These are phyloP conservation scores for Calyptomena viridis DNA, from an alignment of 2,113 vertebrate species.

Conservation along the genomic window DNA sequence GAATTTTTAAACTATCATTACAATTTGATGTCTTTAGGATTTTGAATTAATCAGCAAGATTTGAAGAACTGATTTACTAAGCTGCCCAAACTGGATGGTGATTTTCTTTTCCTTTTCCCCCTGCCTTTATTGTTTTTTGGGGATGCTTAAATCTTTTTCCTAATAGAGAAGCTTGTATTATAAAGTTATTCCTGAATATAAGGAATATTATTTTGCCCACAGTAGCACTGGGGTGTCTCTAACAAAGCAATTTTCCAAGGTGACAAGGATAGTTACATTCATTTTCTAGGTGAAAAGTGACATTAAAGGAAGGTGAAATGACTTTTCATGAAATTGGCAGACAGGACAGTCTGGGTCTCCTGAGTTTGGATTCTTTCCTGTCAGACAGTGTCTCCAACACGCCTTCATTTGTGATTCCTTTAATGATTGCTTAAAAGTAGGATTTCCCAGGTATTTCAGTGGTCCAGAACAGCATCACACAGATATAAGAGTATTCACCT, in stretches of 20 bases:
- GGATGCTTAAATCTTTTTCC: background rate
- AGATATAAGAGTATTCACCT: background rate
- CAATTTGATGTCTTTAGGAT: background rate
- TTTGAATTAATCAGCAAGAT: background rate
- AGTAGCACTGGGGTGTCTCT: background rate
- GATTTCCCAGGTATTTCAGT: background rate
- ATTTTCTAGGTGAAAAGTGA: background rate
- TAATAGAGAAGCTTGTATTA: background rate
- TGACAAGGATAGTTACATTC: background rate
- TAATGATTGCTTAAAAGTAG: background rate
- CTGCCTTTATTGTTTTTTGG: background rate
- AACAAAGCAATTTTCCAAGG: background rate
- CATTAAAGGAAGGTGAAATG: background rate
- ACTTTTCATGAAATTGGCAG: background rate
- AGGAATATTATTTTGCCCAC: background rate
- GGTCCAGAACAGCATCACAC: background rate
- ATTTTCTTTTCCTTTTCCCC: fast-evolving
- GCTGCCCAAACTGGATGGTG: background rate
- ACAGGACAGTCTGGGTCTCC: background rate
- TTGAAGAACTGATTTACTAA: background rate
- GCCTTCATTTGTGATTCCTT: background rate
- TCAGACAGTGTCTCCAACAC: background rate
- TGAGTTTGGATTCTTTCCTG: background rate
- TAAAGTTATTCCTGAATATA: background rate
- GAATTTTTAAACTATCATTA: background rate